Base-by-base conservation (phyloP, 2,888 invertebrate species). In the Plusia festucae region DNA sequence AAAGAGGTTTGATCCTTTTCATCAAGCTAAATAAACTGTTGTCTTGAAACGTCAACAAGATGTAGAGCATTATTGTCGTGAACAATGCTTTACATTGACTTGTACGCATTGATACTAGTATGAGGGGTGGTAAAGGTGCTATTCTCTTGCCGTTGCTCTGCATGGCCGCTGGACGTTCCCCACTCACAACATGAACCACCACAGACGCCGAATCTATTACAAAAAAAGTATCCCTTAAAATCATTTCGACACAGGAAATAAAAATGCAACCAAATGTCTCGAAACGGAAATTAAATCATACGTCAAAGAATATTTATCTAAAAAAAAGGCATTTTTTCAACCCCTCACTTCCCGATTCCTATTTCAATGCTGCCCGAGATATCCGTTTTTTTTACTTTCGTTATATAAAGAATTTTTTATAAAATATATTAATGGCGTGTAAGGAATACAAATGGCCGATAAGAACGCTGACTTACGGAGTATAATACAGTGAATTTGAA, bases 171-270 rank as follows among this genome's bases (percentile, higher is more conserved):
- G 96, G 96, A 65, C 96, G 94, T 88, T 96, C 96, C 87, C 97
- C 97, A 89, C 97, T 98, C 83, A 98, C 97, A 78, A 98, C 97
- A 92, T 98, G 97, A 65, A 98, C 97, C 81, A 97, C 96, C 83
- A 98, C 97, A 77, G 97, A 97, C 76, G 97, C 97, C 69, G 97
- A 97, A 95, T 97, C 97, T 94, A 96, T 80, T 60, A 60, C 57
- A 83, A 76, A 79, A 30, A 81, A 74, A 73, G 46, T 56, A 70
- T 63, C 13, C 51, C 53, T 54, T 66, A 34, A 67, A 60, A 69
- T 53, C 64, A 67, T 56, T 74, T 70, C 68, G 32, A 24, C 32
- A 54, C 13, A 60, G 74, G 78, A 82, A 81, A 82, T 78, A 66
- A 75, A 77, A 78, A 80, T 79, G 76, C 79, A 78, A 70, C 79